Percentiles rank a stretch among this genome's conserved stretches.
Conservation (phyloP, 2,113 vertebrate species). For the Blennius ocellaris region DNA sequence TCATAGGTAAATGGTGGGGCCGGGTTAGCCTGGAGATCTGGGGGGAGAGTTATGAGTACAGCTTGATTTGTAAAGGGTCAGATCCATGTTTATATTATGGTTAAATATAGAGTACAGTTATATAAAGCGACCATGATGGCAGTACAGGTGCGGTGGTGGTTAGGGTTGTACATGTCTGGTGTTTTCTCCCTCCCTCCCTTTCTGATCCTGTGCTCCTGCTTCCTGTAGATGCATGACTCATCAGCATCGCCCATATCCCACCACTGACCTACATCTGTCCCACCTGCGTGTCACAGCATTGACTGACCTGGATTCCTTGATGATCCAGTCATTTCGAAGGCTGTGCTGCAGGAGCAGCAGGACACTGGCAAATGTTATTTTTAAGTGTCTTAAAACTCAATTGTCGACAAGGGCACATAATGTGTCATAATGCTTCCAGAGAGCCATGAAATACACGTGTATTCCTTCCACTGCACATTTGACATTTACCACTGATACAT, state of each 20-base stretch:
- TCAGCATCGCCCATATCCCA: conserved; percentile 34
- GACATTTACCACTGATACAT: neutral
- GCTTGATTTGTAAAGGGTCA: neutral
- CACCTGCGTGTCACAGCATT: conserved; percentile 64
- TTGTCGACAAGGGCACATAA: neutral
- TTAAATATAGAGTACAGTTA: neutral
- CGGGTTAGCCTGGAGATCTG: neutral
- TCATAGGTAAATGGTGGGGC: conserved; percentile 2
- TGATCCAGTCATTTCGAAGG: conserved; percentile 49
- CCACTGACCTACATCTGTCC: conserved; percentile 69
- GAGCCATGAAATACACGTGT: neutral
- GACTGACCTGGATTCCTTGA: conserved; percentile 64
- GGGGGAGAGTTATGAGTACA: neutral
- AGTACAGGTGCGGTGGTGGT: too few species aligned
- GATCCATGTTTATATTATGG: neutral
- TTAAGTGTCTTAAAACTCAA: neutral
- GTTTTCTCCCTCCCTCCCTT: neutral
- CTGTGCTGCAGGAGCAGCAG: conserved; percentile 31
- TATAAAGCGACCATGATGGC: neutral
- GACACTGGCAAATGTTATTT: conserved; percentile 1
- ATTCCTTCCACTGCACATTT: neutral
- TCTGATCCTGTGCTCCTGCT: conserved; percentile 2
- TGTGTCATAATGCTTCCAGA: neutral
- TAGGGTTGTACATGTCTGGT: too few species aligned
- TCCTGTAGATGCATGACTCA: conserved; percentile 58